Base-by-base conservation (phyloP, 2,797 vertebrate genomes). In the Poliocrania exsul region DNA sequence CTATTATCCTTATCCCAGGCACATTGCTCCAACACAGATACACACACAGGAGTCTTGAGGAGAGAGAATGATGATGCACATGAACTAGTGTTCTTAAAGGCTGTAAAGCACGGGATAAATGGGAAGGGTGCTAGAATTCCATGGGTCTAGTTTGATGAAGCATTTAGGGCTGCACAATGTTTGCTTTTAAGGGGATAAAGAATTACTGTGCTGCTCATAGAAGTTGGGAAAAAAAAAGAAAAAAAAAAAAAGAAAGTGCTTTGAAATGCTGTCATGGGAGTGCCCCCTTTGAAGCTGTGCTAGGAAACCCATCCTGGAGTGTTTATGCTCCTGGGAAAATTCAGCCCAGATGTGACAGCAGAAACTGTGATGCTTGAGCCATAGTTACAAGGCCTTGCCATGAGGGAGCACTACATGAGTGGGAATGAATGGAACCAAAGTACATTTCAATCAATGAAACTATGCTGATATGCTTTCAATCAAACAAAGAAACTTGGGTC, bases 191-290 rank as follows among this genome's bases (percentile, higher is more conserved):
- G 33, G 20, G 33, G 16, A 42, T 65, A 73, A 84, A 80, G 51
- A 75, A 51, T 64, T 86, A 81, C 64, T 44, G 37, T 49, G 24
- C 54, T 66, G 73, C 37, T 84, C 49, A 81, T 31, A 77, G 73
- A 92, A 93, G 24, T 47, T 77, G 1, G 0, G 28, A 16, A 16
- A 51, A 69, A 64, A 42, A 42, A 42, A 16, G 40, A 42, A 42
- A 20, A 16, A 20, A 50, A 71, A 77, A 42, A 73, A 65, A 54
- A 15, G 7, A 65, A 82, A 89, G 35, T 3, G 9, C 90, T 95
- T 95, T 95, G 94, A 95, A 96, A 92, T 69, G 58, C 53, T 92
- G 72, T 86, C 88, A 91, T 74, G 81, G 86, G 90, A 95, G 50
- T 66, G 44, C 51, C 77, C 66, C 54, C 84, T 96, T 95, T 94